These are phyloP conservation scores for Helicorthomorpha holstii DNA, from an alignment of 1,140 invertebrate species.

Conservation along the genomic window DNA sequence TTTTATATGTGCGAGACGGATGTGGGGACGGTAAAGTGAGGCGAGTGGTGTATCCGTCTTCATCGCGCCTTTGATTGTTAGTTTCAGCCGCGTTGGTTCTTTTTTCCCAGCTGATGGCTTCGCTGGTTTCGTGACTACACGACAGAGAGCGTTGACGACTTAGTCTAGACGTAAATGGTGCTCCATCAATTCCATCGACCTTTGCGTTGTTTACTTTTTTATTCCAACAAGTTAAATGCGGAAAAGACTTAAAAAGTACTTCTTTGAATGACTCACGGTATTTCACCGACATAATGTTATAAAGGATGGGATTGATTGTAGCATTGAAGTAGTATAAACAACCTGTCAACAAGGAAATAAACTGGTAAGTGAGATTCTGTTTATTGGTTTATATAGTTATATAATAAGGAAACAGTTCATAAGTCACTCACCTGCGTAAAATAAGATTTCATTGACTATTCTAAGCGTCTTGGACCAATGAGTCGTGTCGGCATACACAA, in stretches of 20 bases:
- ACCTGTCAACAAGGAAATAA: constrained; percentile 31
- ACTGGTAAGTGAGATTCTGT: background rate
- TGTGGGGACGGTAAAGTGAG: too few species aligned
- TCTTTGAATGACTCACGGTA: constrained; percentile 63
- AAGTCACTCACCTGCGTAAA: background rate
- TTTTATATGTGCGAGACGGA: too few species aligned
- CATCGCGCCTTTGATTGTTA: too few species aligned
- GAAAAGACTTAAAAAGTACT: constrained; percentile 8
- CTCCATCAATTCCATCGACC: too few species aligned
- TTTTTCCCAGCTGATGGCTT: too few species aligned
- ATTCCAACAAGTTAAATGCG: too few species aligned
- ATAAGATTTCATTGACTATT: constrained; percentile 5
- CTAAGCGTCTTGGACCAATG: constrained; percentile 9
- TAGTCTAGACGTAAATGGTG: too few species aligned
- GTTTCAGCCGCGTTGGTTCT: too few species aligned
- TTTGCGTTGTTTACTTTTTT: too few species aligned
- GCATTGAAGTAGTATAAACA: constrained; percentile 73
- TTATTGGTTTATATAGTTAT: background rate
- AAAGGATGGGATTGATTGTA: constrained; percentile 78
- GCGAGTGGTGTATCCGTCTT: too few species aligned
- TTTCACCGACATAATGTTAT: constrained; percentile 75
- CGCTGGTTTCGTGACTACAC: too few species aligned
- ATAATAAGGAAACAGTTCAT: background rate
- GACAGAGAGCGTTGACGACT: too few species aligned
- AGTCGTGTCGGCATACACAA: constrained; percentile 37